These are phyloP conservation scores for Protonemura montana DNA, from an alignment of 2,888 invertebrate species.

Conservation along the genomic window DNA sequence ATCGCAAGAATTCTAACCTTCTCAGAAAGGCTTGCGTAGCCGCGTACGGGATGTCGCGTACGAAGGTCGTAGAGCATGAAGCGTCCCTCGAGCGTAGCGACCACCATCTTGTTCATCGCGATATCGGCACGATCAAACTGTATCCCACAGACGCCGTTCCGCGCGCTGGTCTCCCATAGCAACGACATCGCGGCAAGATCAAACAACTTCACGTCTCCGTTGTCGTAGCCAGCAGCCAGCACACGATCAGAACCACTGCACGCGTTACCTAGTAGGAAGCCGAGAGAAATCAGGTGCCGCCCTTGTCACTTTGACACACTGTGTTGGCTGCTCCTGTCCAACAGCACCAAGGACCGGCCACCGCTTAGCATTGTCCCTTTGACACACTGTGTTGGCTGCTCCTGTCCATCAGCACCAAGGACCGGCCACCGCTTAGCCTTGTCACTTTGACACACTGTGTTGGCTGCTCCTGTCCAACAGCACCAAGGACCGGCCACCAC, in stretches of 20 bases:
- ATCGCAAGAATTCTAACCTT: too few relatives aligned
- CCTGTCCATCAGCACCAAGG: too few relatives aligned
- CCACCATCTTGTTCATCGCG: constrained; percentile 92
- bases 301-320: too few relatives aligned
- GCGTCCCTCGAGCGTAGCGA: constrained; percentile 90
- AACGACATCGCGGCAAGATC: constrained; percentile 84
- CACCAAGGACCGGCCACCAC: too few relatives aligned
- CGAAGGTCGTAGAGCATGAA: constrained; percentile 88
- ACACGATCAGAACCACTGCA: constrained; percentile 68
- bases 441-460: too few relatives aligned
- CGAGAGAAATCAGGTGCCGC: too few relatives aligned
- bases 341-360: too few relatives aligned
- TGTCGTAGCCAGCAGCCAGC: constrained; percentile 93
- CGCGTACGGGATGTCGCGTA: constrained; percentile 86
- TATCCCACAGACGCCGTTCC: constrained; percentile 87
- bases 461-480: too few relatives aligned
- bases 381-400: too few relatives aligned
- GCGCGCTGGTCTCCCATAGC: constrained; percentile 90
- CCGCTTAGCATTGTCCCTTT: too few relatives aligned
- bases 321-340: too few relatives aligned
- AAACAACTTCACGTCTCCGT: constrained; percentile 94
- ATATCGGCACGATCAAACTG: constrained; percentile 95
- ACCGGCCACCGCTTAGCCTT: too few relatives aligned
- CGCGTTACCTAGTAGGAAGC: constrained; percentile 68
- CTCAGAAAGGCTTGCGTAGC: constrained; percentile 73